These are phyloP conservation scores for Sthenelais limicola DNA, from an alignment of 2,888 invertebrate genomes.

Conservation along the genomic window DNA sequence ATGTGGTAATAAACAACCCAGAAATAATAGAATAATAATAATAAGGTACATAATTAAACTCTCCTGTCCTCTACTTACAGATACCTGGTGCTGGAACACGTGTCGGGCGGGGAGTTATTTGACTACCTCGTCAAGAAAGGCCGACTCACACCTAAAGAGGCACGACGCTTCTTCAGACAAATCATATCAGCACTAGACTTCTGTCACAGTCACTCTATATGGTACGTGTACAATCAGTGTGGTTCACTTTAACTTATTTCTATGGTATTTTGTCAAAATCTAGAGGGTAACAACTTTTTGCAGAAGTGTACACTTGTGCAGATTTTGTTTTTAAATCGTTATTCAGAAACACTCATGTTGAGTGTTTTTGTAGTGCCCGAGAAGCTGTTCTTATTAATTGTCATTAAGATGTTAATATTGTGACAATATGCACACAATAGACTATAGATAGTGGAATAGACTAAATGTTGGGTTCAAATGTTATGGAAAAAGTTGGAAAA, in stretches of 20 bases:
- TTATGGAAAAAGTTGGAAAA: too few species aligned
- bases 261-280: background rate
- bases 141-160: conserved; percentile 96
- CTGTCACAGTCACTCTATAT: conserved; percentile 99
- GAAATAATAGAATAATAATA: too few species aligned
- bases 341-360: background rate
- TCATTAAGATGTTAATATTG: too few species aligned
- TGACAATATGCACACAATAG: too few species aligned
- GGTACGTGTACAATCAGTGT: conserved; percentile 78
- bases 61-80: conserved; percentile 75
- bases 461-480: too few species aligned
- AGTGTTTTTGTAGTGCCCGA: too few species aligned
- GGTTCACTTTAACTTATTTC: background rate
- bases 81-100: conserved; percentile 97
- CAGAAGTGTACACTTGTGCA: background rate
- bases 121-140: conserved; percentile 99
- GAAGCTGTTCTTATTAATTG: too few species aligned
- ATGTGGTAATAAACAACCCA: too few species aligned
- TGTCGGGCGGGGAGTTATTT: conserved; percentile 98
- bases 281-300: background rate
- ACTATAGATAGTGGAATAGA: too few species aligned
- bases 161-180: conserved; percentile 96
- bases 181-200: conserved; percentile 99
- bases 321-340: background rate
- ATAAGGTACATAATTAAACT: too few species aligned